Evolutionary conservation across 2,113 vertebrate species (phyloP), one percentile per base, ranked within the genome.

Genomic region (Scatophagus argus): DNA sequence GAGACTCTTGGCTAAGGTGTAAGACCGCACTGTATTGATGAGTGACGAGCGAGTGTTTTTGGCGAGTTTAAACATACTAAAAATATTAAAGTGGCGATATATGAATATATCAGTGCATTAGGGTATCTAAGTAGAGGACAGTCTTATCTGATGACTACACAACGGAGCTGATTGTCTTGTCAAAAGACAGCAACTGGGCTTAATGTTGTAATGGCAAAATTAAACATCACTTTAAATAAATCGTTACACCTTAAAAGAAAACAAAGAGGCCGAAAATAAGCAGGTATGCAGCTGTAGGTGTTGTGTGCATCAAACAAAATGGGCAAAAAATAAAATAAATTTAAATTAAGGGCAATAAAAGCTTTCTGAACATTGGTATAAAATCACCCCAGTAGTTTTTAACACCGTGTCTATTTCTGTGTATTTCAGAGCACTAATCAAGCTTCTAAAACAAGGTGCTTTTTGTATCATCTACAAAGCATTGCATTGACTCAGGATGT

Each of bases 381-480:
- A 85, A 87, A 87, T 79, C 74, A 74, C 64, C n/a, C 77, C 47
- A 54, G 23, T 74, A 54, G 54, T 78, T 74, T 70, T 59, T 60
- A 73, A 77, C 74, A 82, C 60, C 69, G 34, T 79, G 55, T 67
- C 76, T 74, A 72, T 72, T 83, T 84, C 73, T 86, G 77, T 85
- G 71, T 83, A 83, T 49, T n/a, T 74, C 41, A 17, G 79, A 83
- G 62, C 59, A 81, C 75, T 76, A 87, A 83, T 84, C 76, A 79
- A 86, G 79, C 64, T 63, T 88, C 69, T 84, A 66, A 78, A 86
- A 87, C 87, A 92, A 92, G 72, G 88, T 92, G 92, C 87, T 87
- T 87, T 82, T 90, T 88, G 88, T 92, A 93, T 95, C 94, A 94
- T 96, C 95, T 97, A 96, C 95, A 95, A 89, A 92, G 89, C 89